Conservation (phyloP, 1,140 invertebrate species). For the Drosophila elegans region DNA sequence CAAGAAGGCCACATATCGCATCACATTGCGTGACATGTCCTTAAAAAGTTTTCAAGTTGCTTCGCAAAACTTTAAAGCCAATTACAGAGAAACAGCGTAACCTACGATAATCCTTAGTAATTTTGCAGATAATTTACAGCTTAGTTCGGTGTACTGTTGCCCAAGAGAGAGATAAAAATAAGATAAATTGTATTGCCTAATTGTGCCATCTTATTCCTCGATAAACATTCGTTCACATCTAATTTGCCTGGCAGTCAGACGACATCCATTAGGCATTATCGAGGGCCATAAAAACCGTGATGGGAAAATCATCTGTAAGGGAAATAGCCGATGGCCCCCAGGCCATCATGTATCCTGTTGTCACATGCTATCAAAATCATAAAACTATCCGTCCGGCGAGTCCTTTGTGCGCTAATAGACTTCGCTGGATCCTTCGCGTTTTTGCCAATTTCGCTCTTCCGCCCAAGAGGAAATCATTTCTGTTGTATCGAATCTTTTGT, state of each 20-base stretch:
- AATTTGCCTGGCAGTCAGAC: slow-evolving; percentile 53
- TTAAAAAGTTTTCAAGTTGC: slow-evolving; percentile 18
- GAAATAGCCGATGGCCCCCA: slow-evolving; percentile 42
- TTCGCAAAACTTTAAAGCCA: slow-evolving; percentile 62
- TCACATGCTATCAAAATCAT: slow-evolving; percentile 80
- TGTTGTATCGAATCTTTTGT: slow-evolving; percentile 82
- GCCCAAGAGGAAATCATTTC: slow-evolving; percentile 80
- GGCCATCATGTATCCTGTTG: slow-evolving; percentile 54
- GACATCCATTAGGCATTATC: slow-evolving; percentile 69
- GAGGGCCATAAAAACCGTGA: slow-evolving; percentile 45
- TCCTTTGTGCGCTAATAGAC: slow-evolving; percentile 80
- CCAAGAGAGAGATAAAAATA: slow-evolving; percentile 10
- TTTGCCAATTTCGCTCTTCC: slow-evolving; percentile 75
- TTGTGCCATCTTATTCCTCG: background rate
- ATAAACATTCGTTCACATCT: slow-evolving; percentile 38
- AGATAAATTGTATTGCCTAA: slow-evolving; percentile 40
- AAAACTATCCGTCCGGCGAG: slow-evolving; percentile 69
- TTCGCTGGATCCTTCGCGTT: slow-evolving; percentile 54
- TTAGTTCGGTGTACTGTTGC: slow-evolving; percentile 1
- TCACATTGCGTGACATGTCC: slow-evolving; percentile 17
- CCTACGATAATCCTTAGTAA: slow-evolving; percentile 32
- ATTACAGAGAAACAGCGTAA: slow-evolving; percentile 41
- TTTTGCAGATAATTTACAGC: slow-evolving; percentile 37
- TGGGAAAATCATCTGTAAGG: slow-evolving; percentile 24
- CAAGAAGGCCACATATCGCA: slow-evolving; percentile 11